A percentile compares a stretch with the other conserved stretches of the same genome.
Evolutionary conservation across 2,888 invertebrate genomes (phyloP).

Genomic region (Diadromus collaris): DNA sequence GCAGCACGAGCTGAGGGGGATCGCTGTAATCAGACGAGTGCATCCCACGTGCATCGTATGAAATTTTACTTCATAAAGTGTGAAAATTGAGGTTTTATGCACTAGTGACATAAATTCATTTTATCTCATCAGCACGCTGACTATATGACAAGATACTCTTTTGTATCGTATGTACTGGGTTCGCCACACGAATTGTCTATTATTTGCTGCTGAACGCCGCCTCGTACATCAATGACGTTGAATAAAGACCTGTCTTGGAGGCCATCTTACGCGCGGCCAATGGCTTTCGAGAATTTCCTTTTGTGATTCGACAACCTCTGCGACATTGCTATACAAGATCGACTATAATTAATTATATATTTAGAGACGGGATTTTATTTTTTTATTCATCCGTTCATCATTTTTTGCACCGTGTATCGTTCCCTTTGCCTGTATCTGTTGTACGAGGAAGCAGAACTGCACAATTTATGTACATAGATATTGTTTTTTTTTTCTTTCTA

Average conservation of each 20-base stretch:
- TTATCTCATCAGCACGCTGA: background rate
- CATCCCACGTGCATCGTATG: too few relatives aligned
- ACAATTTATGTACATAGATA: too few relatives aligned
- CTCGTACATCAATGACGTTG: conserved; percentile 27
- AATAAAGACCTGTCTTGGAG: conserved; percentile 27
- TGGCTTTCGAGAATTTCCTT: conserved; percentile 22
- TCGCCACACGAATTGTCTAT: conserved; percentile 7
- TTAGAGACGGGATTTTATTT: background rate
- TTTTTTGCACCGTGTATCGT: background rate
- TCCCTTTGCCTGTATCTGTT: too few relatives aligned
- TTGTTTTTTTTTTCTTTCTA: too few relatives aligned
- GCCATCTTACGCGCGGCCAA: conserved; percentile 16
- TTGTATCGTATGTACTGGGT: background rate
- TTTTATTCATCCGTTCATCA: background rate
- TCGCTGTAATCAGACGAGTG: too few relatives aligned
- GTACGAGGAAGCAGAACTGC: too few relatives aligned
- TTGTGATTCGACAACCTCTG: conserved; percentile 1
- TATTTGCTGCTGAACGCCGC: conserved; percentile 18
- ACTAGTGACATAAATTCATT: too few relatives aligned
- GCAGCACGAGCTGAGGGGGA: too few relatives aligned
- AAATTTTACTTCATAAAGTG: too few relatives aligned
- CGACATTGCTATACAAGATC: conserved; percentile 8
- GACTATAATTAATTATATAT: background rate
- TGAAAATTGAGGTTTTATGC: too few relatives aligned
- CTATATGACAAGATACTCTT: conserved; percentile 4